Percentiles rank a stretch among this genome's conserved stretches.
Conservation (phyloP, 1,140 invertebrate species). For the Protaetia brevitarsis region DNA sequence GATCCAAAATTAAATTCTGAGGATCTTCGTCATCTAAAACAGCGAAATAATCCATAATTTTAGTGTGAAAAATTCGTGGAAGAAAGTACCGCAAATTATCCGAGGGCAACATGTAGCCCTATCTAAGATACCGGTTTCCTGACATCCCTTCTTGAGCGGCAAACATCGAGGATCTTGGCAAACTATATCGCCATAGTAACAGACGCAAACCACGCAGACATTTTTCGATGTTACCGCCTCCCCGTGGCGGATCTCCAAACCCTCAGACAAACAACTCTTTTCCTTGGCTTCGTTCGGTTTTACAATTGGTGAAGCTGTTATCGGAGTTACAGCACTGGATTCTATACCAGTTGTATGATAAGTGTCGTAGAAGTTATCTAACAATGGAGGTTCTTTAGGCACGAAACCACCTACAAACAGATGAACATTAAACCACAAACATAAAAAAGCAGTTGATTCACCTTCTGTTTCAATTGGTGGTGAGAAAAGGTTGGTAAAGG, state of each 20-base stretch:
- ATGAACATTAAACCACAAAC: not conserved
- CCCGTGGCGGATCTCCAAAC: slow-evolving; percentile 51
- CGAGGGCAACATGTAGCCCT: slow-evolving; percentile 51
- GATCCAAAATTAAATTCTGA: slow-evolving; percentile 51
- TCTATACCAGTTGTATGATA: slow-evolving; percentile 51
- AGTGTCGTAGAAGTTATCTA: slow-evolving; percentile 56
- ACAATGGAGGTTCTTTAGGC: slow-evolving; percentile 60
- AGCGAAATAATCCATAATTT: not conserved
- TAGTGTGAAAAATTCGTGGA: not conserved
- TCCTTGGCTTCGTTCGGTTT: not conserved
- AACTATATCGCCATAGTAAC: slow-evolving; percentile 56
- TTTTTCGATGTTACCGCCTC: slow-evolving; percentile 51
- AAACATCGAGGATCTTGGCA: slow-evolving; percentile 57
- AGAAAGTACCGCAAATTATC: slow-evolving; percentile 49
- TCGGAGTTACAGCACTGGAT: slow-evolving; percentile 43
- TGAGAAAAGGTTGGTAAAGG: slow-evolving; percentile 52
- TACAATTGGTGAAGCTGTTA: not conserved
- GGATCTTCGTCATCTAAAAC: slow-evolving; percentile 46
- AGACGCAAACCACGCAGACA: slow-evolving; percentile 54
- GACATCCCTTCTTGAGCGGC: slow-evolving; percentile 49
- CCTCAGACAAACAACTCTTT: slow-evolving; percentile 49
- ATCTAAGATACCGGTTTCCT: slow-evolving; percentile 45
- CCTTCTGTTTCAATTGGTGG: slow-evolving; percentile 71
- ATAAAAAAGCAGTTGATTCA: slow-evolving; percentile 30
- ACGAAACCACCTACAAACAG: slow-evolving; percentile 62